A percentile compares a stretch with the other conserved stretches of the same genome.
phyloP scores from a whole-genome alignment of 2,113 vertebrate genomes.

The Spilogale gracilis region DNA sequence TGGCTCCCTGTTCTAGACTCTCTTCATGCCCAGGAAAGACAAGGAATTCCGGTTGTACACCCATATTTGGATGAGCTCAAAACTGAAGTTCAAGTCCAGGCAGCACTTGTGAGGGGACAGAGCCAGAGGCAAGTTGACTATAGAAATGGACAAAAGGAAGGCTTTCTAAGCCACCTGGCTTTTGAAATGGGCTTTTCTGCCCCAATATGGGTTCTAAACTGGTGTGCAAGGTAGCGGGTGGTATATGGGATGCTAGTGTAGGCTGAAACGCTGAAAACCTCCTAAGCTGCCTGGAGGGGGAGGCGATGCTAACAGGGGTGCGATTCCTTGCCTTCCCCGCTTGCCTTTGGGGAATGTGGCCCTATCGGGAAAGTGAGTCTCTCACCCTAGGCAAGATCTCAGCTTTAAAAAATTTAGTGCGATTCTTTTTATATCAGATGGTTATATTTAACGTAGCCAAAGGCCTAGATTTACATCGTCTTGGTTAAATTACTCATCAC shows the following conservation, averaged over 20 bases:
- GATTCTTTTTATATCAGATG: slow-evolving; percentile 80
- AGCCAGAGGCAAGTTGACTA: not conserved
- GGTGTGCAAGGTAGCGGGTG: not conserved
- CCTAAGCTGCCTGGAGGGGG: not conserved
- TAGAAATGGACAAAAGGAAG: slow-evolving; percentile 19
- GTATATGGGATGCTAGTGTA: not conserved
- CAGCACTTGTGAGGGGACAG: not conserved
- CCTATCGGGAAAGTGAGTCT: slow-evolving; percentile 73
- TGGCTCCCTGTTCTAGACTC: slow-evolving; percentile 1
- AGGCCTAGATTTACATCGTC: slow-evolving; percentile 78
- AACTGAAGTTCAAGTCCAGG: not conserved
- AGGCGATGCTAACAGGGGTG: not conserved
- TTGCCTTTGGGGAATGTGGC: slow-evolving; percentile 63
- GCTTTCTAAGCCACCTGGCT: not conserved
- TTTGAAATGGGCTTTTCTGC: slow-evolving; percentile 49
- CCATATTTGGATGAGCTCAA: slow-evolving; percentile 1
- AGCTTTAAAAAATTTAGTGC: slow-evolving; percentile 78
- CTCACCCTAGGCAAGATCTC: slow-evolving; percentile 76
- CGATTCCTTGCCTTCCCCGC: slow-evolving; percentile 2
- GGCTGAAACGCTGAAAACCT: not conserved
- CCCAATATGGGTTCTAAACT: not conserved
- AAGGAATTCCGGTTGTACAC: not conserved
- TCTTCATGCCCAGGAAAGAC: not conserved
- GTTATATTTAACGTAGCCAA: slow-evolving; percentile 80
- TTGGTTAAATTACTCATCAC: slow-evolving; percentile 78